phyloP scores from a whole-genome alignment of 2,797 vertebrate species.

The Aldrovandia affinis region DNA sequence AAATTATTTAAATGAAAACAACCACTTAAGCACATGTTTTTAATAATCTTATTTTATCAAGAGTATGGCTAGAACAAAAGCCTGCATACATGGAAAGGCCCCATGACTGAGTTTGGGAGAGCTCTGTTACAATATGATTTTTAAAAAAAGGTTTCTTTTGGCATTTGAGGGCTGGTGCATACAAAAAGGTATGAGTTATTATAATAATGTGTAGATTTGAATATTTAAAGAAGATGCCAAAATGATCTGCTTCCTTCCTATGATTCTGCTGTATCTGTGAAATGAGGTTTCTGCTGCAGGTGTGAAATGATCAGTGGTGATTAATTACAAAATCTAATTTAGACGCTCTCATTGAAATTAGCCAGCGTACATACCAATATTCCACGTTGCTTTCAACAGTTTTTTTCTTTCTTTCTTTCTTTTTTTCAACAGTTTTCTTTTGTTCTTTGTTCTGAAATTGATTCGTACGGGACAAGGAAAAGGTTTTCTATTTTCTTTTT shows the following conservation, averaged over 20 bases:
- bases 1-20: background rate
- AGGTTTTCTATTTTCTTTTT: background rate
- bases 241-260: background rate
- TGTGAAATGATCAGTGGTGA: background rate
- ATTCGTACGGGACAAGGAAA: background rate
- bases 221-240: background rate
- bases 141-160: background rate
- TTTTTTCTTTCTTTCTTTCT: background rate
- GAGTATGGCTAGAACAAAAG: background rate
- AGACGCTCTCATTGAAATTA: background rate
- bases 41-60: background rate
- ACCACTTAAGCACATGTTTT: background rate
- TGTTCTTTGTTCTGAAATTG: background rate
- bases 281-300: background rate
- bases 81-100: background rate
- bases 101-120: background rate
- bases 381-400: background rate
- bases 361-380: background rate
- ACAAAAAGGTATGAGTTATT: background rate
- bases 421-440: background rate
- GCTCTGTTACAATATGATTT: background rate
- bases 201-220: background rate
- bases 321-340: slow-evolving; percentile 16
- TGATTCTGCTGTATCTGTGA: background rate
- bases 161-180: background rate